These are phyloP conservation scores for Chaitophorus viminalis DNA, from an alignment of 2,888 invertebrate species.

Conservation along the genomic window DNA sequence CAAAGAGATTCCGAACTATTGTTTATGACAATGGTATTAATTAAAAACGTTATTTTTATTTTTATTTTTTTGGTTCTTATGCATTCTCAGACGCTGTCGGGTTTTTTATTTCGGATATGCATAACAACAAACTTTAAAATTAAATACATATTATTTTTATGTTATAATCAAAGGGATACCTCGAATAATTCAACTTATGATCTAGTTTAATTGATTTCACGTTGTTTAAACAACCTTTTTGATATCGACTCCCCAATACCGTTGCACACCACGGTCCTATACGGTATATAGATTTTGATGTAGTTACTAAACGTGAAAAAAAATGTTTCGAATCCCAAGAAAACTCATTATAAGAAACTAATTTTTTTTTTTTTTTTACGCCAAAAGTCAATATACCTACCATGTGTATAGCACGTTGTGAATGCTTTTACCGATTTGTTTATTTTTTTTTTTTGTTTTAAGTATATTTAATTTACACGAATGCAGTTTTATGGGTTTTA, in stretches of 20 bases:
- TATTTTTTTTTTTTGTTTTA: neutral
- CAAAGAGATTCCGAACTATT: conserved; percentile 15
- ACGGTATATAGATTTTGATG: conserved; percentile 8
- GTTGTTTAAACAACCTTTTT: conserved; percentile 12
- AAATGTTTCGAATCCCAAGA: conserved; percentile 25
- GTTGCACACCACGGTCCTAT: neutral
- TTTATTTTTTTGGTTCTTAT: conserved; percentile 23
- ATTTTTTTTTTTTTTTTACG: conserved; percentile 42
- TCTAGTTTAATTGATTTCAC: conserved; percentile 26
- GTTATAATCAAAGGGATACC: conserved; percentile 26
- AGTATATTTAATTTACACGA: conserved; percentile 28
- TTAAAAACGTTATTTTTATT: conserved; percentile 36
- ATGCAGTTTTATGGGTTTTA: conserved; percentile 15
- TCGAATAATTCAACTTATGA: conserved; percentile 16
- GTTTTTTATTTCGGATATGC: neutral
- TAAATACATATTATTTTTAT: neutral
- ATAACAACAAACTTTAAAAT: conserved; percentile 16
- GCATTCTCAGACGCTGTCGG: neutral
- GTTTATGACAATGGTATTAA: neutral
- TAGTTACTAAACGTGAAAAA: conserved; percentile 29
- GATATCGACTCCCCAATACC: neutral
- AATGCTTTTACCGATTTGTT: conserved; percentile 25
- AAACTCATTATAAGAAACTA: conserved; percentile 55
- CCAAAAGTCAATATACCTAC: conserved; percentile 27
- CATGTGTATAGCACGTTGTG: neutral